These are phyloP conservation scores for Poeciliopsis presidionis DNA, from an alignment of 2,797 vertebrate genomes.

Conservation along the genomic window DNA sequence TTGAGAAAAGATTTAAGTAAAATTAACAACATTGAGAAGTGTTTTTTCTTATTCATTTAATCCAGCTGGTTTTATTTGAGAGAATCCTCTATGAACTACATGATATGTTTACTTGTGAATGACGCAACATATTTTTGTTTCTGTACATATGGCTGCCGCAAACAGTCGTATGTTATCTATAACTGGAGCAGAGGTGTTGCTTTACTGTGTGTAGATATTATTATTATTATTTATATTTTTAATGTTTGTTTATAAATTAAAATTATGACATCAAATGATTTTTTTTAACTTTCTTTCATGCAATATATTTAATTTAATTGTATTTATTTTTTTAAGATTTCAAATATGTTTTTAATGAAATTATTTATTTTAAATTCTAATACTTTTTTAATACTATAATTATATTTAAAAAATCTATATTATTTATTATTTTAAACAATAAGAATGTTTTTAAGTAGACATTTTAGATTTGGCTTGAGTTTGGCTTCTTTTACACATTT, in stretches of 20 bases:
- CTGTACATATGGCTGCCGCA: neutral
- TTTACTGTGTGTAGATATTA: no score
- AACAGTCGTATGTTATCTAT: no score
- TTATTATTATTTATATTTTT: no score
- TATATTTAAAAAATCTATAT: neutral
- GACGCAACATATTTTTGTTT: constrained; percentile 30
- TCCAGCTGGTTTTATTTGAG: neutral
- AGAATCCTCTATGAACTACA: neutral
- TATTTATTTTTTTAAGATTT: neutral
- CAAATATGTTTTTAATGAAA: neutral
- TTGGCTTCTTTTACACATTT: no score
- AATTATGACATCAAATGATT: no score
- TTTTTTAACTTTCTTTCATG: neutral
- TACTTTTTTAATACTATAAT: no score
- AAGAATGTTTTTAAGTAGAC: no score
- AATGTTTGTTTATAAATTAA: neutral
- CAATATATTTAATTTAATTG: neutral
- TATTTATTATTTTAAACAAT: no score
- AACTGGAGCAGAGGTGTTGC: no score
- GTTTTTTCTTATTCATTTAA: neutral
- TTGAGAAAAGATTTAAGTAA: neutral
- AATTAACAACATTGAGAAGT: neutral
- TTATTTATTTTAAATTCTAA: neutral
- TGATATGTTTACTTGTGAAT: neutral
- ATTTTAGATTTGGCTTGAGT: no score